Base-by-base conservation (phyloP, 2,797 vertebrate species). In the Neosalanx taihuensis region DNA sequence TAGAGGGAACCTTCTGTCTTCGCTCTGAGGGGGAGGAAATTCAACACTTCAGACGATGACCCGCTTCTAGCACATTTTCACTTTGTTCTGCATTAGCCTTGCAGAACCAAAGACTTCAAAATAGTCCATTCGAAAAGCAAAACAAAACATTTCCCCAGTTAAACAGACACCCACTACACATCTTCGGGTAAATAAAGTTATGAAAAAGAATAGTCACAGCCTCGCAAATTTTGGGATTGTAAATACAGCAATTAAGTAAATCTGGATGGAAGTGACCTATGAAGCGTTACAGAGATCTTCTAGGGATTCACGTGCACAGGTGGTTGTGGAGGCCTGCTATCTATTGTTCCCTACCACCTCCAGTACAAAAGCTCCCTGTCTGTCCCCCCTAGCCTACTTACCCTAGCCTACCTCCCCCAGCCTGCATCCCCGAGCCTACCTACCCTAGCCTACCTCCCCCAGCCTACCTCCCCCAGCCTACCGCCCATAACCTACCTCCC, bases 281-380 rank as follows among this genome's bases (percentile, higher is more conserved):
- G 41, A 46, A 46, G 41, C 7, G 41, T 46, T 46, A 13, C 2
- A 46, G 41, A 46, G 41, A 46, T 46, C 9, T 12, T 46, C 41
- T 46, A 46, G 41, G 41, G 10, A 68, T 80, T 80, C 69, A 74
- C 77, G 75, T 70, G 10, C 68, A 79, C 79, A 83, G 83, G 76
- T 79, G 76, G 69, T 69, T 64, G 49, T 74, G 62, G 60, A 51
- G 57, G 29, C 33, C 35, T 61, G 61, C 35, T 72, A 71, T 56
- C 41, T 7, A 29, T 61, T 69, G n/a, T 37, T 64, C 66, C 57
- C 65, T 41, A 72, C 59, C 61, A 23, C 60, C 70, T 46, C 41
- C 41, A 13, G 10, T 9, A 46, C 41, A 10, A 46, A 46, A 46
- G 13, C 41, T 46, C 57, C 20, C 20, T 58, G 56, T 6, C 17